Percentiles rank a stretch among this genome's conserved stretches.
These are phyloP conservation scores for Cinclus mexicanus DNA, from an alignment of 2,113 vertebrate genomes.

Conservation along the genomic window DNA sequence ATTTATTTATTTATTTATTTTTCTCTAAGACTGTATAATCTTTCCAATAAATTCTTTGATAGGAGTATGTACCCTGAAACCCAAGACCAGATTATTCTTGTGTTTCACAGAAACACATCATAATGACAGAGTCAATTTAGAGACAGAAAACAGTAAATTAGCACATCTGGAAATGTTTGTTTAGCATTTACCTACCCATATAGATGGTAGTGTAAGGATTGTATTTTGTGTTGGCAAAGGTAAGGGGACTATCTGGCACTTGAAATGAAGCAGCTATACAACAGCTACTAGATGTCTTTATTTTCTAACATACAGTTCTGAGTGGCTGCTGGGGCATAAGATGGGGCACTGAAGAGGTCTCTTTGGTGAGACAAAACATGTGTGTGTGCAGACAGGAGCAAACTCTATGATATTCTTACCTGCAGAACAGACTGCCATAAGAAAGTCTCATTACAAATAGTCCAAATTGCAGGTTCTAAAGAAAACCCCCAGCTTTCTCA, in stretches of 20 bases:
- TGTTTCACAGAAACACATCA: not conserved
- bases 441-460: not conserved
- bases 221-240: not conserved
- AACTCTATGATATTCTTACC: not conserved
- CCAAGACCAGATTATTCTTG: not conserved
- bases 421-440: not conserved
- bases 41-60: not conserved
- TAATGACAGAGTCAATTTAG: not conserved
- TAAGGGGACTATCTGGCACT: not conserved
- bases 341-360: not conserved
- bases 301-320: not conserved
- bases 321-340: not conserved
- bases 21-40: not conserved
- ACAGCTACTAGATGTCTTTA: not conserved
- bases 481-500: not conserved
- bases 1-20: not conserved
- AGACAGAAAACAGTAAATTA: not conserved
- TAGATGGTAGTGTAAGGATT: fast-evolving
- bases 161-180: not conserved
- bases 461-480: not conserved
- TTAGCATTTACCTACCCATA: not conserved
- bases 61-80: not conserved
- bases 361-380: not conserved
- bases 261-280: not conserved
- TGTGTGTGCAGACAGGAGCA: not conserved